phyloP scores from a whole-genome alignment of 2,888 invertebrate species.

The Achlya flavicornis region DNA sequence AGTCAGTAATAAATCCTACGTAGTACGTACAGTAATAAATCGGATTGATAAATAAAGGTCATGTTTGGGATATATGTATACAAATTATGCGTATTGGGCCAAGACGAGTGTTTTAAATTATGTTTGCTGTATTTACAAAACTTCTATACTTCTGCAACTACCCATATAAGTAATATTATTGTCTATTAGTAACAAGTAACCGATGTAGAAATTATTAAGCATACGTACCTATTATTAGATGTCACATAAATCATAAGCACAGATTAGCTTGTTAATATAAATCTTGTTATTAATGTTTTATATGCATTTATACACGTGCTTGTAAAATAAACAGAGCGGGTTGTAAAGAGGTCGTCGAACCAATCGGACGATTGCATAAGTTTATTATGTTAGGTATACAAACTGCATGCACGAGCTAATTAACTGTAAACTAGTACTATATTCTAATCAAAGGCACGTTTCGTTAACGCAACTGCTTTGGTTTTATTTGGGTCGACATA shows the following conservation, averaged over 20 bases:
- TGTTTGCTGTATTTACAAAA: no score
- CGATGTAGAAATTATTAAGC: neutral
- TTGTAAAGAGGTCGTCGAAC: slow-evolving; percentile 2
- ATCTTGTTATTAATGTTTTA: neutral
- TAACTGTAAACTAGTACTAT: neutral
- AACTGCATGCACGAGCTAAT: neutral
- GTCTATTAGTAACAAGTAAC: neutral
- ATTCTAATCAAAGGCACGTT: neutral
- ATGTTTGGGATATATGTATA: neutral
- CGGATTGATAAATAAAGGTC: neutral
- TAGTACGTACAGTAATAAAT: neutral
- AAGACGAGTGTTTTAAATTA: no score
- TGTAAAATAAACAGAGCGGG: neutral
- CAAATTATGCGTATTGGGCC: no score
- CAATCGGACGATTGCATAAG: neutral
- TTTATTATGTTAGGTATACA: slow-evolving; percentile 5
- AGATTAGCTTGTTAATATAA: slow-evolving; percentile 5
- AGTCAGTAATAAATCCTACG: no score
- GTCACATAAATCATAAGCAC: neutral
- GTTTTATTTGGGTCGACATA: neutral
- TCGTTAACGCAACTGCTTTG: neutral
- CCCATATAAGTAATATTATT: neutral
- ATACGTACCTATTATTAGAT: neutral
- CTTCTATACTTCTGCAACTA: no score
- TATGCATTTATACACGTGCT: slow-evolving; percentile 8